Base-by-base conservation (phyloP, 2,888 invertebrate species). In the Clusia tigrina region DNA sequence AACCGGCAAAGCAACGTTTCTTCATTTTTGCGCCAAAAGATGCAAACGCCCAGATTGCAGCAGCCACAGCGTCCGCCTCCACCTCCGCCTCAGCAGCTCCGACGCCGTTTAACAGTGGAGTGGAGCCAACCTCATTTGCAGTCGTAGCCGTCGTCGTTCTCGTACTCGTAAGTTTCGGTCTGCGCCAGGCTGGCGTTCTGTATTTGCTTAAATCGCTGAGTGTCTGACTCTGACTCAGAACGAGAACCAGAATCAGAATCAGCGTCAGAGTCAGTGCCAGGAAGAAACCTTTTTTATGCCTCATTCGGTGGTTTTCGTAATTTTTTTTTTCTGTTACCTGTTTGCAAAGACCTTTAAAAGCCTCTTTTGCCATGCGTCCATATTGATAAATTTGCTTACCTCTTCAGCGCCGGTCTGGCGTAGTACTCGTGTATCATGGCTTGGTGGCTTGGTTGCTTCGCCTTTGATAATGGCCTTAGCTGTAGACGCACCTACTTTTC, bases 1-100 rank as follows among this genome's bases (percentile, higher is more conserved):
- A 42, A 42, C 42, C 42, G 42, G 42, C 42, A 42, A n/a, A 42
- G n/a, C n/a, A 6, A n/a, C 42, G 42, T 42, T 15, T 42, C n/a
- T 42, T 6, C n/a, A 3, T 42, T 17, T 42, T 6, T n/a, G 32
- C 32, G 32, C 32, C 32, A 32, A n/a, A 32, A 32, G 42, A 42
- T 42, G 9, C n/a, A 15, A 42, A 42, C 3, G 12, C n/a, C 9
- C 9, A 42, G 42, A 42, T 32, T 9, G 32, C 32, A 32, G 32
- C 32, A 32, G 12, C 12, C 12, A 6, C 6, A 32, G n/a, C n/a
- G n/a, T n/a, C n/a, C n/a, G n/a, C n/a, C n/a, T n/a, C n/a, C n/a
- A n/a, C n/a, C n/a, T n/a, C n/a, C n/a, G n/a, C n/a, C n/a, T n/a
- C n/a, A n/a, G n/a, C n/a, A n/a, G n/a, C n/a, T n/a, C n/a, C n/a